These are phyloP conservation scores for Tapirus terrestris DNA, from an alignment of 2,113 vertebrate genomes.

Conservation along the genomic window DNA sequence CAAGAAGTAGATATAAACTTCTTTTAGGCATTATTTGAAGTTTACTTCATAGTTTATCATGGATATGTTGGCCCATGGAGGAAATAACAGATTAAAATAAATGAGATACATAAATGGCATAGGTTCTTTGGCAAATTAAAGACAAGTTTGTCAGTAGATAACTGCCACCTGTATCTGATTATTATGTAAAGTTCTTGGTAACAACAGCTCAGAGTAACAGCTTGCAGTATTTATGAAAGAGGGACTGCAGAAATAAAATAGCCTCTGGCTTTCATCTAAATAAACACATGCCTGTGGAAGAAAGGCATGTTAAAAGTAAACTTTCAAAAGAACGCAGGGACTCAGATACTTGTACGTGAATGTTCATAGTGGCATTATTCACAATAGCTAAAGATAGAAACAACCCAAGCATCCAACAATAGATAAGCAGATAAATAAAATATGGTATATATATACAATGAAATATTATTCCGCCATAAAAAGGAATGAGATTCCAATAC, in stretches of 20 bases:
- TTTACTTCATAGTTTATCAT: neutral
- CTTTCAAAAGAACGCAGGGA: conserved; percentile 22
- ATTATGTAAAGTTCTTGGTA: neutral
- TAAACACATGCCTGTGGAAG: neutral
- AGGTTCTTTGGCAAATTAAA: conserved; percentile 16
- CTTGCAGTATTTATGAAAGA: neutral
- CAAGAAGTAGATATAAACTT: conserved; percentile 3
- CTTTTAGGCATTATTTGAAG: conserved; percentile 8
- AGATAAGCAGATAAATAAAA: neutral
- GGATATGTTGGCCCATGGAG: neutral
- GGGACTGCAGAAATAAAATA: neutral
- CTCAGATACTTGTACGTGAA: neutral
- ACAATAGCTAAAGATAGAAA: neutral
- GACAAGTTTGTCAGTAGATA: neutral
- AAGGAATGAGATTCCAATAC: neutral
- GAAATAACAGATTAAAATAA: conserved; percentile 53
- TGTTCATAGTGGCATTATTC: neutral
- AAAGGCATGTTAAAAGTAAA: neutral
- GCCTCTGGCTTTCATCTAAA: neutral
- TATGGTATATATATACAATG: neutral
- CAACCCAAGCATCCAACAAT: neutral
- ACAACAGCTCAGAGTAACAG: neutral
- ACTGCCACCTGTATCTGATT: neutral
- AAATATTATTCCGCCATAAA: neutral
- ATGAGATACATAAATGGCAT: neutral